Evolutionary conservation across 2,113 vertebrate species (phyloP).

Genomic region (Lepus americanus): DNA sequence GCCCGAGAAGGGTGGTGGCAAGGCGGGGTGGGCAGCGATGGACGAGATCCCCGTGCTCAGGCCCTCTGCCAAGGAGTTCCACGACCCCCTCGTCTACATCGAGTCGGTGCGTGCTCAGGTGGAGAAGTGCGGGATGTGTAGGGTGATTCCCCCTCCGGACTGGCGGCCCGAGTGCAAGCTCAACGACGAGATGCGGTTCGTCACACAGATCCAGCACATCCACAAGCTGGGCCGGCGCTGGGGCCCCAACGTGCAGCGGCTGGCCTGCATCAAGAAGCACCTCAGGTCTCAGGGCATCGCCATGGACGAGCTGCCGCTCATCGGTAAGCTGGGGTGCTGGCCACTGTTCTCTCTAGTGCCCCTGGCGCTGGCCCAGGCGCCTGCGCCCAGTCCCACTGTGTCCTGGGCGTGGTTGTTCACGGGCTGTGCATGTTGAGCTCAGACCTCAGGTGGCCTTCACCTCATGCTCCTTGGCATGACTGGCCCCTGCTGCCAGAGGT

Average conservation of each 20-base stretch:
- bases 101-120: slow-evolving; percentile 95
- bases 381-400: background rate
- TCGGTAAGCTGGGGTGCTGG: slow-evolving; percentile 90
- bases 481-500: no score
- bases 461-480: no score
- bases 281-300: slow-evolving; percentile 99
- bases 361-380: no score
- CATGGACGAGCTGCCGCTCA: slow-evolving; percentile 99
- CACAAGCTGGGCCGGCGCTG: slow-evolving; percentile 99
- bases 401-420: no score
- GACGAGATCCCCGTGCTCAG: slow-evolving; percentile 94
- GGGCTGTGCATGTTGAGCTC: no score
- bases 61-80: slow-evolving; percentile 96
- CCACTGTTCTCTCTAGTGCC: background rate
- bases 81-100: slow-evolving; percentile 97
- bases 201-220: slow-evolving; percentile 98
- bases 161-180: slow-evolving; percentile 99
- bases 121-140: slow-evolving; percentile 96
- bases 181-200: slow-evolving; percentile 99
- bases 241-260: slow-evolving; percentile 98
- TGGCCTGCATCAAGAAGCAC: slow-evolving; percentile 99
- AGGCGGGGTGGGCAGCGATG: slow-evolving; percentile 92
- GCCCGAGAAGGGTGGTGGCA: slow-evolving; percentile 90
- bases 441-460: no score
- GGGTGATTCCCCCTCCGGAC: slow-evolving; percentile 96